A percentile compares a stretch with the other conserved stretches of the same genome.
phyloP scores from a whole-genome alignment of 2,888 invertebrate species.

The Yponomeuta sedellus region DNA sequence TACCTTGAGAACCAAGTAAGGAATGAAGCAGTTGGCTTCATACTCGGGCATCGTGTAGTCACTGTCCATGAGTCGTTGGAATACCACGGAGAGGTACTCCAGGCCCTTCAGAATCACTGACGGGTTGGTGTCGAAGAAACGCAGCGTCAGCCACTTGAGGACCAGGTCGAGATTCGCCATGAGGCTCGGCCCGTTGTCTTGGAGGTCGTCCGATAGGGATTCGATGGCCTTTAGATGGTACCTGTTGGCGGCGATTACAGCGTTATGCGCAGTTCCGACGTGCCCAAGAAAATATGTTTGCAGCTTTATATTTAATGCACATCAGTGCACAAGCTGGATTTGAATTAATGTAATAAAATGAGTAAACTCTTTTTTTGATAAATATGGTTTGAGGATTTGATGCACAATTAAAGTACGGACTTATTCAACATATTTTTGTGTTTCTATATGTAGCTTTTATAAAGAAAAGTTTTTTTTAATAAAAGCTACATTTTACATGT shows the following conservation, averaged over 20 bases:
- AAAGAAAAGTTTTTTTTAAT: no score
- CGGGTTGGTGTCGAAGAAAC: constrained; percentile 99
- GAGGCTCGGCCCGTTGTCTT: constrained; percentile 85
- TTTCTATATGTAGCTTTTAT: no score
- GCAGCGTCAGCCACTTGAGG: constrained; percentile 95
- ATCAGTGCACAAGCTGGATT: no score
- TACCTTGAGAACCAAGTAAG: constrained; percentile 95
- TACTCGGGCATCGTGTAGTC: constrained; percentile 92
- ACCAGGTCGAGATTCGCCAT: constrained; percentile 95
- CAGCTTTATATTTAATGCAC: no score
- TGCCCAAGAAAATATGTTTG: no score
- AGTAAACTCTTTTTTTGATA: no score
- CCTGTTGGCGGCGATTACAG: constrained; percentile 57
- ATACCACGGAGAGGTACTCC: constrained; percentile 91
- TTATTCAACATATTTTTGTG: no score
- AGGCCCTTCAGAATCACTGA: constrained; percentile 96
- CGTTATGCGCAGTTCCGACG: no score
- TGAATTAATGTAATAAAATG: no score
- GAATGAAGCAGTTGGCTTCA: constrained; percentile 95
- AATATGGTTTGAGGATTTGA: no score
- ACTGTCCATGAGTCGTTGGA: constrained; percentile 85
- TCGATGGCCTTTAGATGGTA: constrained; percentile 97
- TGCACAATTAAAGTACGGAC: no score
- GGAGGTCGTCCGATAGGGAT: constrained; percentile 87
- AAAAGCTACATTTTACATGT: no score